phyloP scores from a whole-genome alignment of 1,140 invertebrate species.

The Melitaea cinxia region DNA sequence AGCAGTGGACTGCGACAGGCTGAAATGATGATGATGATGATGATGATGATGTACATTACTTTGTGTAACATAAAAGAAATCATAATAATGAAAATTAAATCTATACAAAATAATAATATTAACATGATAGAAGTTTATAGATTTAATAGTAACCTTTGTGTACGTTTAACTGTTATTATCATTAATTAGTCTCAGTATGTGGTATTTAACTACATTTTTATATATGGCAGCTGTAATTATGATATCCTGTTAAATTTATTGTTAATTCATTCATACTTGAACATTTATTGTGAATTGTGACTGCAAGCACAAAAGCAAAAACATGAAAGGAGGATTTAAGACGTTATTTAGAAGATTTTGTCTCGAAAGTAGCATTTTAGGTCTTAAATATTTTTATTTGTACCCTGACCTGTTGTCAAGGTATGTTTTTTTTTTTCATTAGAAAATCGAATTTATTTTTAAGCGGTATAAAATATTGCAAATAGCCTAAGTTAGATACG shows the following conservation, averaged over 20 bases:
- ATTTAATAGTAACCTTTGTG: not conserved
- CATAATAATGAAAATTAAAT: not conserved
- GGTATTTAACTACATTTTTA: not conserved
- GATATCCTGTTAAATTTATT: not conserved
- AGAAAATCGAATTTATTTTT: too few species aligned
- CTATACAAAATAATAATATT: not conserved
- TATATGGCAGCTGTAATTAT: not conserved
- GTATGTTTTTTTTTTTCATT: slow-evolving; percentile 34
- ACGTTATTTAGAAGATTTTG: slow-evolving; percentile 53
- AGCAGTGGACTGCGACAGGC: too few species aligned
- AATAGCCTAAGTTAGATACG: too few species aligned
- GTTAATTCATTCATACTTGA: not conserved
- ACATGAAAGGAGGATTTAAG: slow-evolving; percentile 44
- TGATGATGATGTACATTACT: too few species aligned
- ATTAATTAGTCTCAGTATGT: slow-evolving; percentile 2
- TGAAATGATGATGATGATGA: too few species aligned
- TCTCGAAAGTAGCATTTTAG: slow-evolving; percentile 54
- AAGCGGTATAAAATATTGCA: too few species aligned
- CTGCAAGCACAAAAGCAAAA: not conserved
- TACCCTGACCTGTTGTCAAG: slow-evolving; percentile 63
- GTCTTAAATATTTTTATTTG: slow-evolving; percentile 69
- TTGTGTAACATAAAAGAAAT: too few species aligned
- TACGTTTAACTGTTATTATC: slow-evolving; percentile 1
- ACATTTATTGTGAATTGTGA: not conserved
- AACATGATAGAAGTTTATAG: not conserved